A percentile compares a stretch with the other conserved stretches of the same genome.
Conservation (phyloP, 2,888 invertebrate genomes). For the Siphlonurus alternatus region DNA sequence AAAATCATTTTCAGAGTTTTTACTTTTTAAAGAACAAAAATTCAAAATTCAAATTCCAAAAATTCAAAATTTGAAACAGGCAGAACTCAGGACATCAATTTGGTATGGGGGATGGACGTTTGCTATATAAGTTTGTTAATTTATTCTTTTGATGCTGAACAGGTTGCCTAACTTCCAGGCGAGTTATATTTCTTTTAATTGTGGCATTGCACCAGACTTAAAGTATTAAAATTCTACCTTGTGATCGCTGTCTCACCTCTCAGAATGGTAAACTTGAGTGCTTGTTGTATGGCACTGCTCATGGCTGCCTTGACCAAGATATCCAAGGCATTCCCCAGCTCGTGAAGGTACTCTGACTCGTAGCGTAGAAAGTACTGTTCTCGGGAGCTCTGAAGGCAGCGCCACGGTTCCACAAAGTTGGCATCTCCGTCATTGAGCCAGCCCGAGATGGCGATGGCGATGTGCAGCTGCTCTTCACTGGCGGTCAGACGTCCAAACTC, state of each 20-base stretch:
- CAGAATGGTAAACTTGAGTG: constrained; percentile 42
- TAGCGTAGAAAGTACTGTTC: constrained; percentile 47
- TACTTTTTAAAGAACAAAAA: no score
- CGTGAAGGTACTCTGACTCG: constrained; percentile 39
- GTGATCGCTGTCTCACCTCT: constrained; percentile 36
- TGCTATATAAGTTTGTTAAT: no score
- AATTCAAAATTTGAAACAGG: no score
- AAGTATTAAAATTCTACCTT: no score
- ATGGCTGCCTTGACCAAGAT: constrained; percentile 38
- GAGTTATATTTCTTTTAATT: no score
- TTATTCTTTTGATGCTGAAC: no score
- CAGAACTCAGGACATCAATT: no score
- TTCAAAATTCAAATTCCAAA: no score
- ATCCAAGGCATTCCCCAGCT: constrained; percentile 41
- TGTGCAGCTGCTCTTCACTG: constrained; percentile 31
- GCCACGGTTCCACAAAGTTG: constrained; percentile 35
- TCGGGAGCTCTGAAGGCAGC: constrained; percentile 32
- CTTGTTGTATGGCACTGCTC: constrained; percentile 40
- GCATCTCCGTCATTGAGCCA: constrained; percentile 39
- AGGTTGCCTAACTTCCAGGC: no score
- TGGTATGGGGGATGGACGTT: no score
- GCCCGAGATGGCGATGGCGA: constrained; percentile 44
- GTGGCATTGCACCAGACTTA: no score
- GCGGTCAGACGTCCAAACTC: constrained; percentile 36
- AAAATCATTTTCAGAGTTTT: no score